Percentiles rank a stretch among this genome's conserved stretches.
phyloP scores from a whole-genome alignment of 2,888 invertebrate genomes.

The Spicauda simplicius region DNA sequence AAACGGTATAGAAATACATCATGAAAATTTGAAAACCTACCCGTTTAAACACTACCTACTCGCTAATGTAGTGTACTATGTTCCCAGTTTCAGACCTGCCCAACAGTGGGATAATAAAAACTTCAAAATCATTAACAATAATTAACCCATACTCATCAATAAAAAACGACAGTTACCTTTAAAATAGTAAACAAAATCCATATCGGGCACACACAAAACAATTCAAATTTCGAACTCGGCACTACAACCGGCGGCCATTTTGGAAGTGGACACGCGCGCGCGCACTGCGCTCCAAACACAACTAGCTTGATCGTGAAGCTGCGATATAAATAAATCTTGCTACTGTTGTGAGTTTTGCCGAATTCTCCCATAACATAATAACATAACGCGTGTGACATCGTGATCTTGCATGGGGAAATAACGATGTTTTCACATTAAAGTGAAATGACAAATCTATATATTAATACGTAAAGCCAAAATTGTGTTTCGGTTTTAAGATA shows the following conservation, averaged over 20 bases:
- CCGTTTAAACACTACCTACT: too few relatives aligned
- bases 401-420: not conserved
- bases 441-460: too few relatives aligned
- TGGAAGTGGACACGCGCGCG: conserved; percentile 57
- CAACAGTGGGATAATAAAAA: not conserved
- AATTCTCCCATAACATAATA: conserved; percentile 31
- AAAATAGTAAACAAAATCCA: conserved; percentile 28
- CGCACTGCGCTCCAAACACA: conserved; percentile 57
- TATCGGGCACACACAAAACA: conserved; percentile 38
- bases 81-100: not conserved
- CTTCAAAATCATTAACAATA: not conserved
- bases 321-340: conserved; percentile 66
- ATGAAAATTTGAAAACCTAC: too few relatives aligned
- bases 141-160: too few relatives aligned
- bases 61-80: too few relatives aligned
- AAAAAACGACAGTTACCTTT: conserved; percentile 7
- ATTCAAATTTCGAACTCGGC: conserved; percentile 47
- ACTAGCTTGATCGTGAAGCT: conserved; percentile 47
- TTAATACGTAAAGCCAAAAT: too few relatives aligned
- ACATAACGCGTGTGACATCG: not conserved
- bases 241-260: conserved; percentile 39
- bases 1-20: too few relatives aligned
- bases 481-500: too few relatives aligned
- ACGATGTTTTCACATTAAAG: too few relatives aligned
- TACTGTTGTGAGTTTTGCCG: conserved; percentile 42